Base-by-base conservation (phyloP, 2,797 vertebrate genomes). In the Acanthurus leucopareius region DNA sequence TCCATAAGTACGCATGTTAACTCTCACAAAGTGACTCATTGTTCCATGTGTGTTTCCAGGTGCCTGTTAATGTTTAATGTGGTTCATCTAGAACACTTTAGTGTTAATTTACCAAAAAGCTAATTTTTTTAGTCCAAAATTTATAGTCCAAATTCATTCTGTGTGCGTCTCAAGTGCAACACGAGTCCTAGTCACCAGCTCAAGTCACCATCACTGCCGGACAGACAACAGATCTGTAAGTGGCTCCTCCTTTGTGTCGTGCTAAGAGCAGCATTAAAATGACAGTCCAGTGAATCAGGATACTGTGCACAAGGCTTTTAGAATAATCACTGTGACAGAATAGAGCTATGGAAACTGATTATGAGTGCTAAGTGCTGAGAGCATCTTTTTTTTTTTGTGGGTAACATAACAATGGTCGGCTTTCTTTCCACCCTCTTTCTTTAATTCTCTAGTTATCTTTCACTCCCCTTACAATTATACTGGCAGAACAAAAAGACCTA, bases 261-360 rank as follows among this genome's bases (percentile, higher is more conserved):
- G 40, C 35, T 77, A 57, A 68, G 70, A 22, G 66, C 60, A 58
- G 40, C 53, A 10, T 70, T 64, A 10, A 73, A 54, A 64, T 35
- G 14, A 73, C 16, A 71, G 53, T 35, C 19, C 38, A 64, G 15
- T 51, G 5, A 66, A 66, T 68, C 49, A 69, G 20, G 56, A 62
- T 25, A 32, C 28, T 40, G 22, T 53, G 49, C n/a, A 17, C 7
- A 49, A 40, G 25, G 48, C 72, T 76, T 76, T 84, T 75, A 80
- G 20, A 75, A 58, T 62, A 70, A 75, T 64, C 20, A 59, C 57
- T 15, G 47, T 35, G 57, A 72, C 14, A 71, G 19, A 75, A 68
- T 19, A 79, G 57, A 67, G 69, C 61, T 51, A 58, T 68, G 75
- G 69, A 69, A 72, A 63, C 44, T 75, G 16, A 77, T 65, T 61